Base-by-base conservation (phyloP, 2,113 vertebrate species). In the Stercorarius parasiticus region DNA sequence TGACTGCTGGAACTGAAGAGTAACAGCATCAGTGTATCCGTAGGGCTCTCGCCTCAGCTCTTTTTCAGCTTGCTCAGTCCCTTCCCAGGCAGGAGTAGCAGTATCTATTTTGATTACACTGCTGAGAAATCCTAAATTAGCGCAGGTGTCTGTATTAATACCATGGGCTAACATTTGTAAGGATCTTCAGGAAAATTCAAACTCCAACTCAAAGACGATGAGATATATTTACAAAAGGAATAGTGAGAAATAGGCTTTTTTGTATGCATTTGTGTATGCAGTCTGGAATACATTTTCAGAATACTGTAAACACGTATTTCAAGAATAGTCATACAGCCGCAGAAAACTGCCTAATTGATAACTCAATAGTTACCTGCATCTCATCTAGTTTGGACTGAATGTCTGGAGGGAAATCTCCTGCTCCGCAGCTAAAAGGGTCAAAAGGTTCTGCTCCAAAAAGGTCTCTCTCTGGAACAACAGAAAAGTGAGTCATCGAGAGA, bases 341-440 rank as follows among this genome's bases (percentile, higher is more conserved):
- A 53, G 43, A 61, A 91, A 93, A 49, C 30, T 52, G 4, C 26
- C 0, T 72, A 80, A 88, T 80, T 5, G 36, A 70, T 56, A 95
- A 92, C 50, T 64, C 61, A 88, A 69, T n/a, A 96, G 95, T 99
- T 98, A 99, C 99, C 99, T 99, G 99, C 99, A 99, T 99, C 98
- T 99, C 99, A 91, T 99, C 99, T 98, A 99, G 98, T 97, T 99
- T 99, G 80, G 99, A 99, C 96, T 99, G 99, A 91, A 99, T 99
- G 92, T 99, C 99, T 85, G 99, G 99, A 95, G 99, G 99, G 95
- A 99, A 99, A 95, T 99, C 99, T 47, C 99, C 99, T 47, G 98
- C 98, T 72, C 98, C 99, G 25, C 99, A 99, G 97, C 98, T 99
- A 98, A 99, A 99, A 56, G 99, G 99, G 97, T 99, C 99, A 96